Percentiles rank a stretch among this genome's conserved stretches.
Evolutionary conservation across 2,797 vertebrate species (phyloP).

Genomic region (Acanthurus lineatus): DNA sequence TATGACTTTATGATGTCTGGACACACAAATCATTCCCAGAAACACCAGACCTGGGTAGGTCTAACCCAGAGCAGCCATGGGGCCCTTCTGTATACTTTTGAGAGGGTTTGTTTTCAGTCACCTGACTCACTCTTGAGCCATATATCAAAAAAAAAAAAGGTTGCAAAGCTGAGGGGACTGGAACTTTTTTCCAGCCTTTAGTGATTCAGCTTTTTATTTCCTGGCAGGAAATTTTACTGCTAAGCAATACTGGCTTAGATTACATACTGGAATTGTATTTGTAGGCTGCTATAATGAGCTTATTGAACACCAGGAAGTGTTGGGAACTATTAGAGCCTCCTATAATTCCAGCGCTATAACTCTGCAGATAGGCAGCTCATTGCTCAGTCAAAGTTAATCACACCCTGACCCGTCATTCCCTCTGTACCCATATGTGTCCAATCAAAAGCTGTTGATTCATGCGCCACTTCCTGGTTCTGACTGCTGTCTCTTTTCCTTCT

Average conservation of each 20-base stretch:
- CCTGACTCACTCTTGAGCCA: slow-evolving; percentile 72
- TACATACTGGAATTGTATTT: slow-evolving; percentile 72
- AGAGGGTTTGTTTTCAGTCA: slow-evolving; percentile 75
- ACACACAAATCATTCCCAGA: slow-evolving; percentile 85
- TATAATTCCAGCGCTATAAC: slow-evolving; percentile 63
- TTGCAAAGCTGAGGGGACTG: slow-evolving; percentile 64
- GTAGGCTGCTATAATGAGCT: slow-evolving; percentile 72
- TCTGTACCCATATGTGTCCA: slow-evolving; percentile 67
- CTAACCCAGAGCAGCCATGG: slow-evolving; percentile 61
- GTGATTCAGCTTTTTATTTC: slow-evolving; percentile 82
- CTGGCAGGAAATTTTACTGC: slow-evolving; percentile 79
- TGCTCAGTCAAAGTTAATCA: slow-evolving; percentile 70
- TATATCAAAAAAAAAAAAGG: slow-evolving; percentile 65
- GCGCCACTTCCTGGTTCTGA: slow-evolving; percentile 82
- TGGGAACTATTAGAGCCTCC: slow-evolving; percentile 70
- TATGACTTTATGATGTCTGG: slow-evolving; percentile 84
- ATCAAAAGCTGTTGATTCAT: slow-evolving; percentile 78
- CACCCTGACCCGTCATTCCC: slow-evolving; percentile 49
- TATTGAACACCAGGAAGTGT: slow-evolving; percentile 77
- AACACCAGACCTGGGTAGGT: slow-evolving; percentile 68
- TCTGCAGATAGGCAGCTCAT: slow-evolving; percentile 65
- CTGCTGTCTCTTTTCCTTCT: slow-evolving; percentile 87
- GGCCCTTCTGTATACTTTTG: slow-evolving; percentile 71
- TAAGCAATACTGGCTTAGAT: slow-evolving; percentile 70
- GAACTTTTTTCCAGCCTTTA: slow-evolving; percentile 65